These are phyloP conservation scores for Deilephila elpenor DNA, from an alignment of 2,888 invertebrate genomes.

Conservation along the genomic window DNA sequence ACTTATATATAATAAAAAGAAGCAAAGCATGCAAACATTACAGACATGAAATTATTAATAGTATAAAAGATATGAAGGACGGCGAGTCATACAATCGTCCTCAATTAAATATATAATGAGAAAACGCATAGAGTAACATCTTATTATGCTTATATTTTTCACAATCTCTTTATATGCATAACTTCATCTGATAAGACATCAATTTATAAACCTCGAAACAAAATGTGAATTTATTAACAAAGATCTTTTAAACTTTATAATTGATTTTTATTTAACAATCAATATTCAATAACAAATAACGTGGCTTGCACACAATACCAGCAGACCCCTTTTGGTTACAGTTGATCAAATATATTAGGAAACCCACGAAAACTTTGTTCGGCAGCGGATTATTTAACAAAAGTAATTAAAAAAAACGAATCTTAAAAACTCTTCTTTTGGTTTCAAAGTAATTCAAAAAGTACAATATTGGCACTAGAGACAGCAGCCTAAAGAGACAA, in stretches of 20 bases:
- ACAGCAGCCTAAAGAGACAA: too few species aligned
- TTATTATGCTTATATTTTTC: neutral
- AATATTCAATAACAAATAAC: conserved; percentile 17
- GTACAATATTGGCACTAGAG: too few species aligned
- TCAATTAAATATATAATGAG: conserved; percentile 1
- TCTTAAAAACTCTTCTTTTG: too few species aligned
- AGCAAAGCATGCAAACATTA: neutral
- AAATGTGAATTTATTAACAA: conserved; percentile 4
- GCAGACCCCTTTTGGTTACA: neutral
- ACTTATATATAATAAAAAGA: neutral
- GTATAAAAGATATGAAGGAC: conserved; percentile 6
- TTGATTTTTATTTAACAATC: conserved; percentile 17
- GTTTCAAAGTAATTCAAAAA: too few species aligned
- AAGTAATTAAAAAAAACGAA: too few species aligned
- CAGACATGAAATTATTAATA: neutral
- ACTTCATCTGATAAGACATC: conserved; percentile 3
- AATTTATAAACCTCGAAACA: conserved; percentile 2
- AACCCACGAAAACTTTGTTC: too few species aligned
- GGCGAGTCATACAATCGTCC: neutral
- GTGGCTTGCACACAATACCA: neutral
- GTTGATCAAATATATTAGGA: neutral
- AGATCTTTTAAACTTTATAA: conserved; percentile 4
- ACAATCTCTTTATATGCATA: neutral
- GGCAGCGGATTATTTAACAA: too few species aligned
- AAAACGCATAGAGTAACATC: neutral